A percentile compares a stretch with the other conserved stretches of the same genome.
phyloP scores from a whole-genome alignment of 2,797 vertebrate genomes.

The Tadarida brasiliensis region DNA sequence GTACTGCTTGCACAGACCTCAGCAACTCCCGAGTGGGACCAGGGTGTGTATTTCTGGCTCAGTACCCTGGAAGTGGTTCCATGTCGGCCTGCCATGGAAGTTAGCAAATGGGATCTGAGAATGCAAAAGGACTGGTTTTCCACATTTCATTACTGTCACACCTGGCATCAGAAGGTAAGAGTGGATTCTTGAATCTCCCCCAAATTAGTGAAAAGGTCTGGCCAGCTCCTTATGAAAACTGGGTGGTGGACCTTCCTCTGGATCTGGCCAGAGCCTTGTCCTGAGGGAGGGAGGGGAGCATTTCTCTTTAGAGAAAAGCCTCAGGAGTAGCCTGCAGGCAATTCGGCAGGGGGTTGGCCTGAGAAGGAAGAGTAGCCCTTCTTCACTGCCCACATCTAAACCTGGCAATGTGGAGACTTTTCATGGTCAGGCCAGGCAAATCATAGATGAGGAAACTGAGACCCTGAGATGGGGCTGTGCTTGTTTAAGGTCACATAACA shows the following conservation, averaged over 20 bases:
- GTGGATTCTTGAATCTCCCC: neutral
- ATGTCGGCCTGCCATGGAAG: neutral
- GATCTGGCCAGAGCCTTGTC: neutral
- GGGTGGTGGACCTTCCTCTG: neutral
- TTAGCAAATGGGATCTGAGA: neutral
- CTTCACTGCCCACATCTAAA: neutral
- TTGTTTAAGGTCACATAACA: neutral
- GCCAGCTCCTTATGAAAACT: neutral
- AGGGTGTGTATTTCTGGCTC: neutral
- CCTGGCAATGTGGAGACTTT: neutral
- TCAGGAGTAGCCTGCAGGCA: neutral
- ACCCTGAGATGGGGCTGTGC: neutral
- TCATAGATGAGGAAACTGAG: neutral
- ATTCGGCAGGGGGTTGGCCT: neutral
- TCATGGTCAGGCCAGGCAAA: neutral
- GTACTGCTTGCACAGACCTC: neutral
- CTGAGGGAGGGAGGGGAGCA: neutral
- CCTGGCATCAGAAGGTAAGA: neutral
- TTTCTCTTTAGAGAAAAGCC: neutral
- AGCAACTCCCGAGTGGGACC: neutral
- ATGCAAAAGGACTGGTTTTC: neutral
- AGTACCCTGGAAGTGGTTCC: neutral
- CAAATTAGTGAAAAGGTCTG: neutral
- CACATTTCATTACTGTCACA: neutral
- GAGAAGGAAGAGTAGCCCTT: neutral